phyloP scores from a whole-genome alignment of 2,888 invertebrate genomes.

The Diarsia rubi region DNA sequence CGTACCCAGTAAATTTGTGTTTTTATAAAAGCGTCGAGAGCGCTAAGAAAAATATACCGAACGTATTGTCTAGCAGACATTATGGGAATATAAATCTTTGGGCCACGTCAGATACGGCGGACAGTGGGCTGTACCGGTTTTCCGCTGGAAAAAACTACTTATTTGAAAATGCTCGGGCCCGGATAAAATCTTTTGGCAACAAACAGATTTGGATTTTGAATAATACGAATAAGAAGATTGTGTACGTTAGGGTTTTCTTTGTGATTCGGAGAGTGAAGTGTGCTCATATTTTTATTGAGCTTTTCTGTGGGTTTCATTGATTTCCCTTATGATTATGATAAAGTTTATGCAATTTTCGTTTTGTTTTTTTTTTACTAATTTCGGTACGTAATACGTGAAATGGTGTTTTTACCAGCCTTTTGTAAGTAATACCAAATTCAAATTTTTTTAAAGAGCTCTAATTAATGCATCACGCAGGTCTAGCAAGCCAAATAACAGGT shows the following conservation, averaged over 20 bases:
- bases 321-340: constrained; percentile 21
- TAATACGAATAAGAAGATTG: constrained; percentile 53
- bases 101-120: constrained; percentile 72
- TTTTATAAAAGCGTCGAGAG: constrained; percentile 66
- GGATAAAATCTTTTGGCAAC: constrained; percentile 55
- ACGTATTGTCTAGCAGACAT: constrained; percentile 74
- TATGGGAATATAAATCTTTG: constrained; percentile 75
- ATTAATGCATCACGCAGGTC: neutral
- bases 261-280: constrained; percentile 30
- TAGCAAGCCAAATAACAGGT: neutral
- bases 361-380: neutral
- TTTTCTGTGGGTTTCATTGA: constrained; percentile 36
- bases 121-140: constrained; percentile 63
- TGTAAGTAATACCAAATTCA: neutral
- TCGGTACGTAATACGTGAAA: neutral
- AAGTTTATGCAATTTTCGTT: constrained; percentile 6
- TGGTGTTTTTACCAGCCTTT: neutral
- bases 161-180: constrained; percentile 54
- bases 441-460: neutral
- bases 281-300: constrained; percentile 45
- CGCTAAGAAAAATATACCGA: constrained; percentile 71
- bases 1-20: constrained; percentile 63
- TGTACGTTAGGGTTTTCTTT: constrained; percentile 40
- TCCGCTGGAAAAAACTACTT: constrained; percentile 63
- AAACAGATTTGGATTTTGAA: constrained; percentile 60